phyloP scores from a whole-genome alignment of 2,888 invertebrate genomes.

The Cenopis cana region DNA sequence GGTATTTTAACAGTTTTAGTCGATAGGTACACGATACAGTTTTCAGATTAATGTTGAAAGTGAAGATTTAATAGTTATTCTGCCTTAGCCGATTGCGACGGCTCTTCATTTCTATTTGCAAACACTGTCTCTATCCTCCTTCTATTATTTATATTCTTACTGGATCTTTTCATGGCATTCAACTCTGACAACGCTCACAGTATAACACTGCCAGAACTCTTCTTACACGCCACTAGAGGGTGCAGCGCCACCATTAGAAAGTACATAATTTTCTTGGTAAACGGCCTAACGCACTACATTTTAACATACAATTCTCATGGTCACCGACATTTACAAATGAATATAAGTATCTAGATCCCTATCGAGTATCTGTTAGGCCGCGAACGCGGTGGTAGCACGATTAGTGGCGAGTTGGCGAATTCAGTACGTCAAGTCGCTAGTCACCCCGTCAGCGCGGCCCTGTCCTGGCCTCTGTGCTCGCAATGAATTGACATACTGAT shows the following conservation, averaged over 20 bases:
- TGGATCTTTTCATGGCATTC: neutral
- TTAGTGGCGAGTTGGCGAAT: too few relatives aligned
- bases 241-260: neutral
- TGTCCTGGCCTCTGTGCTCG: too few relatives aligned
- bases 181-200: neutral
- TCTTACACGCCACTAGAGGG: neutral
- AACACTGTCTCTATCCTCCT: neutral
- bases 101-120: neutral
- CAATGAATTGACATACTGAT: too few relatives aligned
- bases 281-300: conserved; percentile 8
- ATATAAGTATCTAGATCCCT: neutral
- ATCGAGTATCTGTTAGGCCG: neutral
- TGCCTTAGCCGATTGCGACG: neutral
- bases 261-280: neutral
- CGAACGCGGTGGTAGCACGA: too few relatives aligned
- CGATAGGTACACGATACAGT: too few relatives aligned
- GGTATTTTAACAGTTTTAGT: neutral
- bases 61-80: too few relatives aligned
- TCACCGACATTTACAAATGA: neutral
- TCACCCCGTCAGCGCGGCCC: too few relatives aligned
- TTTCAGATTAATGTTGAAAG: neutral
- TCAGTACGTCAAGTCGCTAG: too few relatives aligned
- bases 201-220: neutral
- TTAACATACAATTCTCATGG: neutral
- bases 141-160: too few relatives aligned